Base-by-base conservation (phyloP, 1,140 invertebrate species). In the Megathymus violae region DNA sequence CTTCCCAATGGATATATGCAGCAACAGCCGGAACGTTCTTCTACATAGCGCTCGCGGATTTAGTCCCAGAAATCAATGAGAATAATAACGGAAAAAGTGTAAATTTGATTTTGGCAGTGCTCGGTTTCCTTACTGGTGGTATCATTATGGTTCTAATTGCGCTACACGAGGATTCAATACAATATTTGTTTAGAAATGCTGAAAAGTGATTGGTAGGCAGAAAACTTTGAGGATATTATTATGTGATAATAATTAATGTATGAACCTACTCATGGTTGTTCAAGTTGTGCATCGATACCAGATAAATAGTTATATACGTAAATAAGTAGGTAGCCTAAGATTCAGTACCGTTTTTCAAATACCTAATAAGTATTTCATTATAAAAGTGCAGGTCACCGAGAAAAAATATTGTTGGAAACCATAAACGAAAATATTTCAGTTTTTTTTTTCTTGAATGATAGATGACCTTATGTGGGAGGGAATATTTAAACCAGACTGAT, bases 21-120 rank as follows among this genome's bases (percentile, higher is more conserved):
- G 92, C 93, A 3, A 95, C 96, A 1, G 96, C 95, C n/a, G 96
- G 96, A 22, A 95, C 95, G 43, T 97, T 97, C 83, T 91, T 97
- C 0, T 97, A 97, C 72, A 95, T 97, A 62, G 95, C 95, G n/a
- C 91, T 97, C 43, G 95, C 95, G 5, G 95, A 96, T 85, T 92
- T 97, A 90, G 94, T 97, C 67, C 93, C 93, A 27, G 93, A 93
- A 67, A 91, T 93, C 76, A 93, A 92, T 69, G 80, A 89, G 64
- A 91, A 92, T 17, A 88, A 86, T 67, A 78, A 85, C 43, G 82
- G 85, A 1, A 91, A 82, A 71, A 79, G 78, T 50, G 41, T 85
- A 34, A 84, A 89, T 70, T 80, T 89, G 67, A 62, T 91, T 67
- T 64, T 91, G 78, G 93, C 86, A 72, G 92, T 96, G 36, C 43